Base-by-base conservation (phyloP, 2,888 invertebrate genomes). In the Nycteola revayana region DNA sequence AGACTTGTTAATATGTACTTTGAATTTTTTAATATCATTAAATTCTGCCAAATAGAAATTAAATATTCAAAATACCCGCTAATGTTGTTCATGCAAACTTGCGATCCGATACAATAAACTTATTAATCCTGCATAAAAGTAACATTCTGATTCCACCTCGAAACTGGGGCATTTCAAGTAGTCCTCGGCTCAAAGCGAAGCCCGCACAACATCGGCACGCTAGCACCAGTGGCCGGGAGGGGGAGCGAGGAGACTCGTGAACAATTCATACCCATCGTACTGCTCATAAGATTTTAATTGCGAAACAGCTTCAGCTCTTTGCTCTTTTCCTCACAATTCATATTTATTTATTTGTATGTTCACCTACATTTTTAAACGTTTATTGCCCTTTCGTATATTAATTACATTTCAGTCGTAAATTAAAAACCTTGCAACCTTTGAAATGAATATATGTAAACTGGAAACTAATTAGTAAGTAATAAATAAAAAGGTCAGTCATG, bases 91-190 rank as follows among this genome's bases (percentile, higher is more conserved):
- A n/a, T n/a, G n/a, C n/a, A n/a, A n/a, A n/a, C n/a, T n/a, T n/a
- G n/a, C n/a, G n/a, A n/a, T n/a, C n/a, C n/a, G n/a, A n/a, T n/a
- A n/a, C n/a, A n/a, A 50, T 42, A 49, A 37, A 52, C 49, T 46
- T 53, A 33, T 39, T 42, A 46, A 45, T 59, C 38, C 42, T 42
- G 34, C 27, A 45, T 25, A 43, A 43, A 54, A 57, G 42, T 42
- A 29, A 49, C 47, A 45, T 52, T 49, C 36, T 39, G 44, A 49
- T 54, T 55, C 45, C 47, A 14, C 44, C 25, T 37, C 35, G 29
- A 29, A 71, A 59, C 59, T 67, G 44, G 66, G 53, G 44, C 68
- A 51, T 52, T 60, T 61, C 51, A 58, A 71, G 70, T 62, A 63
- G 59, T 61, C 42, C 60, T 66, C 47, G 42, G 46, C 45, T 45